These are phyloP conservation scores for Coenobita brevimanus DNA, from an alignment of 1,140 invertebrate genomes.

Conservation along the genomic window DNA sequence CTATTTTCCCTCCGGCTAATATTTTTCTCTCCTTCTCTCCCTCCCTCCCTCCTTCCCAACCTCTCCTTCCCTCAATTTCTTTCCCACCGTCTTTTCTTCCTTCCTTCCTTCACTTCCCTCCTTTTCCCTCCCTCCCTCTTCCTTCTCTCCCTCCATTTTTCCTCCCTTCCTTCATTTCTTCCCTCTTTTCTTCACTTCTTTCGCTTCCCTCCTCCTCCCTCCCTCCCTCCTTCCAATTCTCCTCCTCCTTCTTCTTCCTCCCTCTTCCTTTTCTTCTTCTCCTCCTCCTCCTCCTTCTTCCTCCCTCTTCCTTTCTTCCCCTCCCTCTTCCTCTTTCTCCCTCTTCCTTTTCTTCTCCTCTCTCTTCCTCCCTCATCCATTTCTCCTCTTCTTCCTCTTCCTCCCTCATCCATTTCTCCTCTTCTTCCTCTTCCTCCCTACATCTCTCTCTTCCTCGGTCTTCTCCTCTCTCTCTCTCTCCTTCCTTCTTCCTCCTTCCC, in stretches of 20 bases:
- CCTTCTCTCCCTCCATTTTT: neutral
- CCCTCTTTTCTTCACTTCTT: neutral
- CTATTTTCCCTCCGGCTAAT: neutral
- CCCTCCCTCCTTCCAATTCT: neutral
- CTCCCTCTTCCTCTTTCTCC: neutral
- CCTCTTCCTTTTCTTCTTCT: slow-evolving; percentile 2
- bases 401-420: neutral
- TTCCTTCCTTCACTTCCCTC: neutral
- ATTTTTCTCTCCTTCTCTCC: neutral
- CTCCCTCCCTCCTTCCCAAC: neutral
- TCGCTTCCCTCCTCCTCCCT: neutral
- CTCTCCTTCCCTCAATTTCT: neutral
- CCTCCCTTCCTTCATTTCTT: neutral
- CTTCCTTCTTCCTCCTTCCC: too few species aligned
- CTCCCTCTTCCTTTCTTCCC: neutral
- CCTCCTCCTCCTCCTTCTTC: slow-evolving; percentile 3
- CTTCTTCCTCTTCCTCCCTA: too few species aligned
- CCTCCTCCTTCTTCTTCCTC: too few species aligned
- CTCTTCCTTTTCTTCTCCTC: neutral
- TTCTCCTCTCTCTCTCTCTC: too few species aligned
- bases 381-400: neutral
- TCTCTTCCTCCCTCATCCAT: neutral
- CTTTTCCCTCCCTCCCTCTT: neutral
- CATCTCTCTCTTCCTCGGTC: too few species aligned
- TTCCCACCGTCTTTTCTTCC: neutral